Base-by-base conservation (phyloP, 2,888 invertebrate species). In the Labia minor region DNA sequence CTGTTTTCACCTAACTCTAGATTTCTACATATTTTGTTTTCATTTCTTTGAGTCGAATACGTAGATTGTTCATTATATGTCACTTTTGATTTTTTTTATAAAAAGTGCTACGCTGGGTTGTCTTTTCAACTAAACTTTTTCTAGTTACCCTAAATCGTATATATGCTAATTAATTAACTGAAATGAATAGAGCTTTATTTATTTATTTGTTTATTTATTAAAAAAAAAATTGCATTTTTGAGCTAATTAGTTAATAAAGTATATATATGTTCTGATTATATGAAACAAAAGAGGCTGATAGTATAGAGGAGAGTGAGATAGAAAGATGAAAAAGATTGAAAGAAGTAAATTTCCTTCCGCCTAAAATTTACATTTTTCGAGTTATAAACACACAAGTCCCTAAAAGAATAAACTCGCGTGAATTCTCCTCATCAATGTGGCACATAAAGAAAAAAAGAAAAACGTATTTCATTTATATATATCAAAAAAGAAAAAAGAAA, bases 241-340 rank as follows among this genome's bases (percentile, higher is more conserved):
- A 19, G 20, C 63, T 63, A 63, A n/a, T 20, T 63, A 63, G 20
- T n/a, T 63, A 18, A 63, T 19, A n/a, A 20, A 20, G n/a, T 21
- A 63, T 63, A n/a, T n/a, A n/a, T n/a, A n/a, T n/a, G n/a, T 20
- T 63, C 63, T 19, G 20, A 20, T 6, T 33, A 8, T 33, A 8
- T 33, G 33, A 11, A 33, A 33, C 33, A 33, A 33, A 33, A 11
- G 11, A 33, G 6, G 33, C 6, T 33, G 33, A 63, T 19, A 19
- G 19, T n/a, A 20, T 20, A 19, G 63, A 21, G n/a, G 33, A 33
- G 33, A 33, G 33, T 8, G 33, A 33, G 33, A 33, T 33, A 33
- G 33, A 33, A 33, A 33, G 33, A 8, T 6, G 6, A 33, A 33
- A 33, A 11, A 33, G 33, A 33, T 33, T 8, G 33, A 33, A 33